Evolutionary conservation across 2,113 vertebrate species (phyloP).

Genomic region (Butorides virescens): DNA sequence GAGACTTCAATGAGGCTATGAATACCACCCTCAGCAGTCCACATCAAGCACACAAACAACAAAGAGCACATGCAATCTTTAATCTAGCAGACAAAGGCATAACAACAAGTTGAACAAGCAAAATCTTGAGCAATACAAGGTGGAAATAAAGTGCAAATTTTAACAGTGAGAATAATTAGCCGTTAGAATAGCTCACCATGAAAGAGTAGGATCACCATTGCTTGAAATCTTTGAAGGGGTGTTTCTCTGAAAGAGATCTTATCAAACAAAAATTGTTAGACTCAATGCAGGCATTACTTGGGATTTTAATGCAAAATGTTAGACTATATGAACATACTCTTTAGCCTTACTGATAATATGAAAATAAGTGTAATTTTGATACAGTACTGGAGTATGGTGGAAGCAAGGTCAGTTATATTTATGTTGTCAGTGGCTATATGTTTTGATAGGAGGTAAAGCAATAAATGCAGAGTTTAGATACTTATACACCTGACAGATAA

Average conservation of each 20-base stretch:
- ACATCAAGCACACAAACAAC: background rate
- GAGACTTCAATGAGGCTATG: background rate
- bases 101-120: background rate
- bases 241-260: background rate
- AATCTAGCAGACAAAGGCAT: background rate
- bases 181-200: background rate
- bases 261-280: background rate
- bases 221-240: background rate
- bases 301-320: background rate
- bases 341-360: background rate
- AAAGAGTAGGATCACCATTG: background rate
- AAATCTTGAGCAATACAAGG: background rate
- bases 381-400: background rate
- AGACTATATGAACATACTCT: background rate
- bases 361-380: background rate
- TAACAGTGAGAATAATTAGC: background rate
- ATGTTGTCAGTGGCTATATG: background rate
- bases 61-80: background rate
- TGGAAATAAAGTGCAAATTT: background rate
- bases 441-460: background rate
- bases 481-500: background rate
- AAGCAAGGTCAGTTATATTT: background rate
- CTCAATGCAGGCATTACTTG: background rate
- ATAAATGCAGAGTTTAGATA: background rate
- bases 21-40: background rate